Evolutionary conservation across 1,140 invertebrate genomes (phyloP), one percentile per base, ranked within the genome.

Genomic region (Steinernema khuongi): DNA sequence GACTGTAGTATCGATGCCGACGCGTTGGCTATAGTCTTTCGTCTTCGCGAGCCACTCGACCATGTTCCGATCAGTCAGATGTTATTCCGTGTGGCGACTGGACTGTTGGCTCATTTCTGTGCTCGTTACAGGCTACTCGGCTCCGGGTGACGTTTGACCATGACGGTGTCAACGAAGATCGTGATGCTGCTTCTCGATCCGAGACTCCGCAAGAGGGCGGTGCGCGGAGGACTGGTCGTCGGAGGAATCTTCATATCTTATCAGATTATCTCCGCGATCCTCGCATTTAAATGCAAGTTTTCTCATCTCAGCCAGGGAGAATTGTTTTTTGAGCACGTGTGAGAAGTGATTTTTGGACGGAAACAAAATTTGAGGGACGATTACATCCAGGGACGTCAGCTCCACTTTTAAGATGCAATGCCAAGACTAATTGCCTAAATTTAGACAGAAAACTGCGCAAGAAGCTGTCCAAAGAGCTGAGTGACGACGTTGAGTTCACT

Each of bases 101-200:
- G 50, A 7, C n/a, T 41, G 36, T 41, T 11, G n/a, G 7, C 7
- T 11, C n/a, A n/a, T 41, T 41, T n/a, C 36, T 41, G 7, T 41
- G n/a, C n/a, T 41, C 36, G n/a, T 7, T 11, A 7, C 7, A 11
- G 36, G 7, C 36, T 11, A 11, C 36, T 60, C 50, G 14, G 22
- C 50, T 14, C 11, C 36, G 50, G 50, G 50, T 60, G 26, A 60
- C 50, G 19, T 7, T 11, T 26, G 50, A 60, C 50, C 50, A 60
- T 60, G 50, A 60, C 11, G 11, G 22, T 60, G 50, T 60, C 50
- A 60, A 60, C 50, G 26, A 60, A 60, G 50, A 60, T 60, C 50
- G 14, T 60, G 11, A 60, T 60, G 50, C 50, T 60, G 50, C 50
- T 60, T 2, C 50, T 60, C 50, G 50, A 60, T 60, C 50, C 50